Evolutionary conservation across 2,888 invertebrate genomes (phyloP), one percentile per base, ranked within the genome.

Genomic region (Drosophila demipolita): DNA sequence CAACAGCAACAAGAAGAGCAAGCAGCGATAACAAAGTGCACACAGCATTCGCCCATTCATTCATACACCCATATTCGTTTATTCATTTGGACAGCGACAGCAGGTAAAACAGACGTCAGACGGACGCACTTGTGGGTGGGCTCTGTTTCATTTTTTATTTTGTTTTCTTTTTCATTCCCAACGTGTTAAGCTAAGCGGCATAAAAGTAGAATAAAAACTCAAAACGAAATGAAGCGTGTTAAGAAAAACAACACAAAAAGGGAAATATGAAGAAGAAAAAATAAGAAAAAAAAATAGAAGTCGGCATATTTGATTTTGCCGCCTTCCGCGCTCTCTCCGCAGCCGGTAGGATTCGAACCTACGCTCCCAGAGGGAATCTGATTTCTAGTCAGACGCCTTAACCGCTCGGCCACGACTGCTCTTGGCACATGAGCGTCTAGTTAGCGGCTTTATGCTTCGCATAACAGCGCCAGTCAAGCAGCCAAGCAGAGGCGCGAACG

Each of bases 301-400:
- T 29, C 23, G 23, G 57, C 42, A 17, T 32, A 54, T 29, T 38
- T 32, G 32, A 3, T 36, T 8, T 29, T n/a, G 29, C 40, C 33
- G 11, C 40, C 17, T n/a, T 50, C 32, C 1, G 9, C 6, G 1
- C 35, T 36, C 48, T 59, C 52, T 35, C 62, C 78, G 78, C 78
- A 78, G 78, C 65, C 78, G 78, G 78, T 91, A 91, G 91, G 91
- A 91, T 91, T 91, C 91, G 91, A 91, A 91, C 91, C 91, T 91
- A 91, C 91, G 91, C 91, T 91, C 91, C 91, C 91, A 91, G 90
- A 91, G 91, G 91, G 91, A 91, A 91, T 91, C 91, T 91, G 91
- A 91, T 91, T 91, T 91, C 91, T 91, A 91, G 91, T 91, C 91
- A 91, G 91, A 91, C 91, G 91, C 91, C 91, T 91, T 91, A 91